A percentile compares a stretch with the other conserved stretches of the same genome.
Evolutionary conservation across 2,113 vertebrate genomes (phyloP).

Genomic region (Pachycephala philippinensis): DNA sequence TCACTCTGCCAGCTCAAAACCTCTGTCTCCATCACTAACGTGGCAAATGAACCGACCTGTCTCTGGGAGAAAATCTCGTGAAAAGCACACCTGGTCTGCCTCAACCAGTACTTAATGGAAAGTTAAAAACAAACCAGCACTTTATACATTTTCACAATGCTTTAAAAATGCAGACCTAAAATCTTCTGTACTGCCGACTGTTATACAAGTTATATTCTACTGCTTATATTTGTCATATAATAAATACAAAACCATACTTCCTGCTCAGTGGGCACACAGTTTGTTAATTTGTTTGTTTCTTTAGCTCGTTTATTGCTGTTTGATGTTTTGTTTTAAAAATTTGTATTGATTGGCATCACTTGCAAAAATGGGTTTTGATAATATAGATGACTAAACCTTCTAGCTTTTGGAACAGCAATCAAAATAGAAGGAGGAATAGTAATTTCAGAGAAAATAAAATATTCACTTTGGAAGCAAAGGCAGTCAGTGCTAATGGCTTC

Average conservation of each 20-base stretch:
- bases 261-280: background rate
- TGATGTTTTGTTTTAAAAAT: background rate
- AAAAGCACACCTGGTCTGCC: background rate
- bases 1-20: background rate
- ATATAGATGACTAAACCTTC: background rate
- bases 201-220: background rate
- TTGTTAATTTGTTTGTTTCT: background rate
- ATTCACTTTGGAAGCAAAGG: background rate
- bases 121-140: background rate
- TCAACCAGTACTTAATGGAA: background rate
- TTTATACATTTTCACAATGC: background rate
- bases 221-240: background rate
- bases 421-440: background rate
- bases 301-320: background rate
- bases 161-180: background rate
- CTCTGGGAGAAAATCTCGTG: background rate
- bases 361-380: background rate
- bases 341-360: background rate
- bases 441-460: background rate
- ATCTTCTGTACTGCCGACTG: background rate
- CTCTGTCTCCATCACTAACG: background rate
- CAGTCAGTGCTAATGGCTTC: conserved; percentile 16
- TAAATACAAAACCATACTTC: background rate
- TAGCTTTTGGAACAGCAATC: background rate
- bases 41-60: background rate